Evolutionary conservation across 2,113 vertebrate species (phyloP).

Genomic region (Anseranas semipalmata): DNA sequence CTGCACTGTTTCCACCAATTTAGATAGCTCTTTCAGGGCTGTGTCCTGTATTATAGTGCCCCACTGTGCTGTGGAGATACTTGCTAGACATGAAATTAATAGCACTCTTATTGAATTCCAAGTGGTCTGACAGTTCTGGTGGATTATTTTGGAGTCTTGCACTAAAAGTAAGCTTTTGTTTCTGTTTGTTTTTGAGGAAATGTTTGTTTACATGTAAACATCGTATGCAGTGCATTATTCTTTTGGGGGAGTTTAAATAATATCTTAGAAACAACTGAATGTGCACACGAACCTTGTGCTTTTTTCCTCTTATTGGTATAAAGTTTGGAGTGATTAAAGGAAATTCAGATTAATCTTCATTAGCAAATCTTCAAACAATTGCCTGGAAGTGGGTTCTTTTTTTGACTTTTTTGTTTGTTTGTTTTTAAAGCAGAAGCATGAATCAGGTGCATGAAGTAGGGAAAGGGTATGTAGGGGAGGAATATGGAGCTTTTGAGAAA

Average conservation of each 20-base stretch:
- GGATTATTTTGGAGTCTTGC: not conserved
- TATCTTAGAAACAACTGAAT: not conserved
- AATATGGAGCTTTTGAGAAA: not conserved
- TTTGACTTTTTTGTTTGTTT: no score
- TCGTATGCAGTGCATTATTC: not conserved
- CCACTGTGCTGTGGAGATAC: not conserved
- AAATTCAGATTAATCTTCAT: not conserved
- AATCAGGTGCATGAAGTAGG: not conserved
- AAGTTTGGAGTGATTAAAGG: not conserved
- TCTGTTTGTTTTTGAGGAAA: not conserved
- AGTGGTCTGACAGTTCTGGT: not conserved
- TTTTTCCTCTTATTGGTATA: not conserved
- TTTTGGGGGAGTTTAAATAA: not conserved
- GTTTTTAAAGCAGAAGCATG: not conserved
- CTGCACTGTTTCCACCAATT: not conserved
- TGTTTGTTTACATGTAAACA: not conserved
- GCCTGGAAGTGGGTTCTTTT: no score
- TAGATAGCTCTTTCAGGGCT: not conserved
- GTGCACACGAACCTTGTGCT: not conserved
- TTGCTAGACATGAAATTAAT: not conserved
- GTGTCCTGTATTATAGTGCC: not conserved
- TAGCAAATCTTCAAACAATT: not conserved
- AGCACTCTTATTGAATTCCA: not conserved
- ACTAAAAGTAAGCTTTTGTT: accelerated
- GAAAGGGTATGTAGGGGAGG: not conserved